Evolutionary conservation across 2,888 invertebrate species (phyloP), one percentile per base, ranked within the genome.

Genomic region (Netelia melanura): DNA sequence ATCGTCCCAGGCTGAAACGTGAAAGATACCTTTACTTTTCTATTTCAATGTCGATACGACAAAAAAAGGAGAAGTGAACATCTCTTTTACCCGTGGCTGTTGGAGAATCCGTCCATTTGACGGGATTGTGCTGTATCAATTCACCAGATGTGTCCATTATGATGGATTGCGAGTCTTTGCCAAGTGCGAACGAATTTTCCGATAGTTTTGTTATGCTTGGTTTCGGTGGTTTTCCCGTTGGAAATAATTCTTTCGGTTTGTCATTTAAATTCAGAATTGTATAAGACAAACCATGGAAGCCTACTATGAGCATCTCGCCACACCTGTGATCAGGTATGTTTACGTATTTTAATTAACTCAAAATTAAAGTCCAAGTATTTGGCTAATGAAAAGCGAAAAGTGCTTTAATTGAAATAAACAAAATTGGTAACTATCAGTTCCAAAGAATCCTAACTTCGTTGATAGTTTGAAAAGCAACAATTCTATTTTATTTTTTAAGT

Each of bases 161-260:
- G 84, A 98, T 97, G 0, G 98, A 97, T 90, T 97, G 97, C 65
- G 97, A 96, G 93, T 99, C 98, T 89, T 98, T 96, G 0, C 98
- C 97, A 44, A 99, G 95, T 6, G 98, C 97, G 92, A 98, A 97
- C 25, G 96, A 95, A 75, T 95, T 96, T 84, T 97, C 96, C 0
- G 96, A 96, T 85, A 97, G 95, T 90, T 97, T 96, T n/a, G 97
- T 96, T 89, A 98, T 96, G 78, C 96, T 97, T 0, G 98, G 98
- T 91, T 98, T 98, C 61, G 96, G 95, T 14, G 97, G 97, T 90
- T 96, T 96, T 83, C 97, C 97, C 2, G 97, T 97, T 0, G 98
- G 97, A 93, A 98, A 98, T 67, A 99, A 94, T 91, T 98, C 98
- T 91, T 96, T 96, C 77, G 96, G 95, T 89, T 96, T 96, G 0